Base-by-base conservation (phyloP, 2,888 invertebrate genomes). In the Branchinecta sandiegonensis region DNA sequence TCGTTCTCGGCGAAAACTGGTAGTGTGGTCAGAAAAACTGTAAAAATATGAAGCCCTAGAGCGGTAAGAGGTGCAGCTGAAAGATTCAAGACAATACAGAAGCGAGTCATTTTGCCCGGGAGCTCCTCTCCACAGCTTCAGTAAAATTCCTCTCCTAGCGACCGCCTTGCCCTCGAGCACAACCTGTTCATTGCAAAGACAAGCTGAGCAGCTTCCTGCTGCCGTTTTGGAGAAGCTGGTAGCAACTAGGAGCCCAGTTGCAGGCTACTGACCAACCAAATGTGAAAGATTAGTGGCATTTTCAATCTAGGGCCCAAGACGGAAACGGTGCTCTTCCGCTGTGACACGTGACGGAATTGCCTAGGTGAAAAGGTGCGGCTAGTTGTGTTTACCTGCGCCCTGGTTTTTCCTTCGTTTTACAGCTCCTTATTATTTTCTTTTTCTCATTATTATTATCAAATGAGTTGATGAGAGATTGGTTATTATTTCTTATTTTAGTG, bases 11-110 rank as follows among this genome's bases (percentile, higher is more conserved):
- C 23, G 63, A 56, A 56, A 56, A 56, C 63, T 56, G 63, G 63
- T 56, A 56, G 63, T 56, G 63, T 17, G 14, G 63, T n/a, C 63
- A 56, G 23, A 56, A 37, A 56, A 56, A 10, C 23, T 56, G n/a
- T 10, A 56, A 56, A 56, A 56, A 56, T 56, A 56, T 56, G 8
- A 56, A 17, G 23, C 63, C 63, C 23, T 56, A 8, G n/a, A 23
- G 63, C 63, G n/a, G 10, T 56, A 56, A 56, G 63, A 56, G 63
- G 63, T 56, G 63, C 63, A 56, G 63, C 23, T 56, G 11, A 56
- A 56, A 56, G 63, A 56, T 56, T n/a, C 63, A 56, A 56, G 63
- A 56, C 63, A 56, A 56, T 56, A 56, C 63, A 56, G 63, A 56
- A 56, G 63, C 63, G 63, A 56, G 63, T 56, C 63, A 56, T 23